These are phyloP conservation scores for Drosophila quadrilineata DNA, from an alignment of 1,140 invertebrate genomes.

Conservation along the genomic window DNA sequence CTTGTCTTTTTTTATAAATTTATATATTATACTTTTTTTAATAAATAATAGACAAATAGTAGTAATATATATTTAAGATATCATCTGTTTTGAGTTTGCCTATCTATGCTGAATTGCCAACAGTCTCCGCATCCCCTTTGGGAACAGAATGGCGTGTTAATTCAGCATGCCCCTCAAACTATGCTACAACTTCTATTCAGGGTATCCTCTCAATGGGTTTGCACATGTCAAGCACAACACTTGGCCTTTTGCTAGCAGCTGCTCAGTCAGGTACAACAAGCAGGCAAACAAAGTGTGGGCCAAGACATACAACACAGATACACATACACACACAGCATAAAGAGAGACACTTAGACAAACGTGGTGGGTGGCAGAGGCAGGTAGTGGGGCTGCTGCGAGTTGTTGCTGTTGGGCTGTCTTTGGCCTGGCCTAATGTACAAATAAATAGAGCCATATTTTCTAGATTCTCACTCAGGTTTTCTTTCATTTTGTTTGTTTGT, in stretches of 20 bases:
- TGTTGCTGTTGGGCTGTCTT: no score
- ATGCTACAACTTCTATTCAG: constrained; percentile 35
- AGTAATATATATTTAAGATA: no score
- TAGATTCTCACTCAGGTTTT: constrained; percentile 57
- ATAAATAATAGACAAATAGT: no score
- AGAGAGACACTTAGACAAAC: constrained; percentile 27
- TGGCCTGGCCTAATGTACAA: constrained; percentile 65
- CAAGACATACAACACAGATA: not conserved
- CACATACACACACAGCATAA: not conserved
- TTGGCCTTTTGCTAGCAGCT: constrained; percentile 73
- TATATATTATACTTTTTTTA: no score
- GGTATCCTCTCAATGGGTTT: constrained; percentile 34
- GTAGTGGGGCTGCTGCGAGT: no score
- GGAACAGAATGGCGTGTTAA: no score
- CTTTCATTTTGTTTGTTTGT: not conserved
- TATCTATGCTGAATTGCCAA: no score
- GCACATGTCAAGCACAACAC: constrained; percentile 73
- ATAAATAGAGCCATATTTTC: constrained; percentile 74
- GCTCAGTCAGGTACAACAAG: constrained; percentile 51
- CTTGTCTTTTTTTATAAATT: no score
- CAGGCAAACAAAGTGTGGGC: not conserved
- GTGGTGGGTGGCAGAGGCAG: constrained; percentile 9
- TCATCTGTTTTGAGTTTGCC: no score
- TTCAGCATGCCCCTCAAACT: no score
- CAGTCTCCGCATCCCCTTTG: no score